Base-by-base conservation (phyloP, 1,140 invertebrate species). In the Ectropis grisescens region DNA sequence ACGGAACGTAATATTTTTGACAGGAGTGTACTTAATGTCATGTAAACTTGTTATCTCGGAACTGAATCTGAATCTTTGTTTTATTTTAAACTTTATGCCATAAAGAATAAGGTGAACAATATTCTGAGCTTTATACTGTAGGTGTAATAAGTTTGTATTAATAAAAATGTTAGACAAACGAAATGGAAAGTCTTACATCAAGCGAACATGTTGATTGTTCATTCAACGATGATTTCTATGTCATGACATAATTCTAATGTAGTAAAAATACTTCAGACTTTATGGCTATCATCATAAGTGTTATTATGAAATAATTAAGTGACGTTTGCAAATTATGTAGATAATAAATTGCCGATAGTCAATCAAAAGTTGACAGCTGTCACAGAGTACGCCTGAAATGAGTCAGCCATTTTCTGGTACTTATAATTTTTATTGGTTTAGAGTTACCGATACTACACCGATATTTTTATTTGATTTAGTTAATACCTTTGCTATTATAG, bases 141-240 rank as follows among this genome's bases (percentile, higher is more conserved):
- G 16, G 3, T 19, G 16, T 25, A 26, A 27, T 10, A 10, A 11
- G 1, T 8, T 29, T 22, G 27, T 27, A 29, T 15, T 10, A 28
- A 36, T 29, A 26, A 34, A n/a, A 36, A 45, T 41, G 28, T 48
- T 54, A 46, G 25, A 51, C 47, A 51, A 56, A 56, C 19, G 45
- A 51, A 48, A 56, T 42, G 39, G 53, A 56, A 56, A 56, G 53
- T 50, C 30, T n/a, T 11, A 48, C 41, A 46, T 46, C 41, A 35
- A 30, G 11, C 3, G 3, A 19, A 3, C 22, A 38, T 37, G 29
- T 30, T 47, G 44, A 51, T 48, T 51, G 37, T 41, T 40, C 24
- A 51, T 51, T 54, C 37, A 38, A 41, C 35, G 24, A 4, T 19
- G 16, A 47, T 36, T 47, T 35, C 39, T 13, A 35, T 41, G 33